These are phyloP conservation scores for Polypedilum pembai DNA, from an alignment of 1,140 invertebrate genomes.

Conservation along the genomic window DNA sequence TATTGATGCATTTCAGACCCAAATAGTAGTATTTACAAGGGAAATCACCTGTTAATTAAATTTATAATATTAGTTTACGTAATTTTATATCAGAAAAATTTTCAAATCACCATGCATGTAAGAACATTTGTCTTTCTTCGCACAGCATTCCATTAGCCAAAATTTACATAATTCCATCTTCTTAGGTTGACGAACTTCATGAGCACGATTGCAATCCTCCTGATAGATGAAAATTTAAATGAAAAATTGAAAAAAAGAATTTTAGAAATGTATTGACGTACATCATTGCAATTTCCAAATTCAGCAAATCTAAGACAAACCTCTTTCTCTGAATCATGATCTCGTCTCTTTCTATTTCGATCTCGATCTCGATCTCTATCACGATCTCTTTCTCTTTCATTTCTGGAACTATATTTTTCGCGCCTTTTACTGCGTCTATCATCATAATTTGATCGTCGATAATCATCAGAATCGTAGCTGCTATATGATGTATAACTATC, in stretches of 20 bases:
- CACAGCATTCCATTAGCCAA: slow-evolving; percentile 91
- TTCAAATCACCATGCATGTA: slow-evolving; percentile 74
- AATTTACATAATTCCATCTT: slow-evolving; percentile 96
- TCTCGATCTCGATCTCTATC: slow-evolving; percentile 30
- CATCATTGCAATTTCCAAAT: slow-evolving; percentile 31
- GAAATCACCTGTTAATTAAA: slow-evolving; percentile 55
- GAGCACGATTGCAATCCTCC: slow-evolving; percentile 82
- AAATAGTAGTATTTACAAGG: slow-evolving; percentile 97
- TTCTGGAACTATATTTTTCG: slow-evolving; percentile 41
- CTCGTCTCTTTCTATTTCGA: slow-evolving; percentile 35
- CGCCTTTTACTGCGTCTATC: slow-evolving; percentile 41
- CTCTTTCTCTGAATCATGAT: slow-evolving; percentile 32
- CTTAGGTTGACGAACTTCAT: slow-evolving; percentile 69
- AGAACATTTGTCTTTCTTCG: slow-evolving; percentile 89
- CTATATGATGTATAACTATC: slow-evolving; percentile 46
- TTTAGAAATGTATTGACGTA: slow-evolving; percentile 3
- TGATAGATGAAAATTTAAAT: slow-evolving; percentile 60
- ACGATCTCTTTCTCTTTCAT: slow-evolving; percentile 30
- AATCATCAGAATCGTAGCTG: slow-evolving; percentile 46
- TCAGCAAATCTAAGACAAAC: slow-evolving; percentile 22
- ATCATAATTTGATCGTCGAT: slow-evolving; percentile 43
- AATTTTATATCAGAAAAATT: too few species aligned
- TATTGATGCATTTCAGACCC: slow-evolving; percentile 75
- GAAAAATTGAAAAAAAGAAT: not conserved
- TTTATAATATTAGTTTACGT: too few species aligned